Conservation (phyloP, 2,888 invertebrate genomes). For the Drosophila rellima region DNA sequence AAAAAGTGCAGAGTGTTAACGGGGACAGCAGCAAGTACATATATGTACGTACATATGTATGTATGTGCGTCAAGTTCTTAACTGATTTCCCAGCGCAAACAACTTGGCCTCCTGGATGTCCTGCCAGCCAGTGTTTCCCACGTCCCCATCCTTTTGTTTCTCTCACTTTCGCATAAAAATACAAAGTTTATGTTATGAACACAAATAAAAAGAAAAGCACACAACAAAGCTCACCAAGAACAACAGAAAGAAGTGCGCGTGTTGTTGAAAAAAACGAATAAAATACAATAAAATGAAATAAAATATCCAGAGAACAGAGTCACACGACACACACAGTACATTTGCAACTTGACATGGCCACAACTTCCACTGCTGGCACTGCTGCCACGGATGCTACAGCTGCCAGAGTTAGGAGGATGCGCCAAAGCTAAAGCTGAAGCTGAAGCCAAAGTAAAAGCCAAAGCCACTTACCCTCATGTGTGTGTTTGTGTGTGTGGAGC, state of each 20-base stretch:
- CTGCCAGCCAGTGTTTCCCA: conserved; percentile 37
- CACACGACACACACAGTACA: conserved; percentile 59
- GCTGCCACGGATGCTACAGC: conserved; percentile 1
- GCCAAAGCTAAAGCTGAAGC: conserved; percentile 32
- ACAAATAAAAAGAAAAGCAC: conserved; percentile 75
- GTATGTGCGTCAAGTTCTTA: conserved; percentile 61
- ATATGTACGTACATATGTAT: conserved; percentile 15
- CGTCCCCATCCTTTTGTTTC: conserved; percentile 23
- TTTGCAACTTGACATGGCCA: conserved; percentile 74
- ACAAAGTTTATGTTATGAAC: conserved; percentile 81
- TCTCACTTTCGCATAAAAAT: conserved; percentile 69
- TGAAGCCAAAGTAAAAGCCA: conserved; percentile 49
- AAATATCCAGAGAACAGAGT: conserved; percentile 64
- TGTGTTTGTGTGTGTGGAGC: conserved; percentile 13
- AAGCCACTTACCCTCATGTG: conserved; percentile 54
- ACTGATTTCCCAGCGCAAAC: conserved; percentile 79
- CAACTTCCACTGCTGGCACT: conserved; percentile 47
- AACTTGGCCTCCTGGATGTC: conserved; percentile 69
- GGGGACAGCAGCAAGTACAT: conserved; percentile 51
- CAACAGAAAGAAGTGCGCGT: conserved; percentile 59
- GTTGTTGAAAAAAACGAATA: conserved; percentile 63
- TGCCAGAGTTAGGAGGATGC: conserved; percentile 27
- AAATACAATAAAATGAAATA: conserved; percentile 78
- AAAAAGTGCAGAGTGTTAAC: conserved; percentile 62
- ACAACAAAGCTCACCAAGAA: conserved; percentile 58